Evolutionary conservation across 1,140 invertebrate genomes (phyloP), one percentile per base, ranked within the genome.

Genomic region (Pseudobourletiella spinata): DNA sequence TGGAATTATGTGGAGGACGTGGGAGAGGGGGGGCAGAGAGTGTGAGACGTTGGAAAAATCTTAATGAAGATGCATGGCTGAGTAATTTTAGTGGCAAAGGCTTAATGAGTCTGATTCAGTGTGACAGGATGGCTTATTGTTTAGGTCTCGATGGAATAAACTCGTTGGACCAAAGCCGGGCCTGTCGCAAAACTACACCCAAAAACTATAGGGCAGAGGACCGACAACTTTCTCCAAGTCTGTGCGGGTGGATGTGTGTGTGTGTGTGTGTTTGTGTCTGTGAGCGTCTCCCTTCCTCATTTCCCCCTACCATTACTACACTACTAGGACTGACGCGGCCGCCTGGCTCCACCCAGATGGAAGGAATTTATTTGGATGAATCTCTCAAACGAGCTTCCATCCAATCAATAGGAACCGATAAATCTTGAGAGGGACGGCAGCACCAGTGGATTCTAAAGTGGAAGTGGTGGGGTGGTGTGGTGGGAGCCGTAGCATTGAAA

Each of bases 11-110:
- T n/a, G 24, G 48, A 46, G 18, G 18, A 18, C 6, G 18, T 18
- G 48, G 24, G 48, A 25, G 48, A 51, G 48, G 28, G 4, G 48
- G 14, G n/a, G 4, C 6, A 51, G 22, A 51, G 24, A 51, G 4
- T 14, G 14, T 26, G 2, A 26, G 4, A 22, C 48, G 14, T 8
- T 3, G 4, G 8, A 22, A 11, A 22, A 48, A 48, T 51, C 48
- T 51, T 51, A 51, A 51, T 51, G 48, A 51, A 51, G 48, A 51
- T 22, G 48, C 48, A 51, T 51, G 48, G 48, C 48, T 51, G 14
- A 51, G 48, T 51, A 51, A 51, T 51, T 51, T 26, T 24, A 26
- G 48, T 51, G 48, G 48, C 14, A 51, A 51, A 22, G 44, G 48
- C 48, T 51, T 51, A 51, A 51, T 51, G 48, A 51, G 48, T 51